Evolutionary conservation across 2,888 invertebrate species (phyloP).

Genomic region (Cantharis rustica): DNA sequence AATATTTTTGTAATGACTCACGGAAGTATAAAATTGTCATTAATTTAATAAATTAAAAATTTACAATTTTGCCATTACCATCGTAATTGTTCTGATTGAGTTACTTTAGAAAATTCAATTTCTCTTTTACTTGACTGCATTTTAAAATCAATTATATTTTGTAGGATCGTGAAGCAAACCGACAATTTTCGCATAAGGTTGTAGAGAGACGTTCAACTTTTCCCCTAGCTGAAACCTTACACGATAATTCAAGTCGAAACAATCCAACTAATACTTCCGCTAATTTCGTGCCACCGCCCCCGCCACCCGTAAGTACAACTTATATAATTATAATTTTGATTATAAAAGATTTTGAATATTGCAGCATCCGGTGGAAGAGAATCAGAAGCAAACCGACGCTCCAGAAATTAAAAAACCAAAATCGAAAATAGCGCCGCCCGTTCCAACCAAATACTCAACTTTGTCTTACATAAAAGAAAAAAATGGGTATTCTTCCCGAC

Average conservation of each 20-base stretch:
- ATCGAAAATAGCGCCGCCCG: conserved; percentile 49
- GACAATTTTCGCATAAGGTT: conserved; percentile 46
- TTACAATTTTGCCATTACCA: background rate
- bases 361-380: conserved; percentile 14
- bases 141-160: conserved; percentile 11
- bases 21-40: background rate
- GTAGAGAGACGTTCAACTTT: conserved; percentile 46
- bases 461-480: conserved; percentile 41
- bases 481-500: conserved; percentile 35
- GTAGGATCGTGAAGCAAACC: conserved; percentile 48
- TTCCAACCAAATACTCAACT: conserved; percentile 51
- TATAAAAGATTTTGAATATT: background rate
- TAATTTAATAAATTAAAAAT: conserved; percentile 1
- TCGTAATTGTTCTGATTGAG: background rate
- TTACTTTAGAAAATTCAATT: background rate
- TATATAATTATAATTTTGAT: background rate
- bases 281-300: conserved; percentile 60
- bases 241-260: conserved; percentile 40
- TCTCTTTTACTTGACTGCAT: background rate
- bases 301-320: conserved; percentile 62
- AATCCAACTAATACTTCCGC: conserved; percentile 4
- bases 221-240: conserved; percentile 39
- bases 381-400: conserved; percentile 29
- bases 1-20: background rate
- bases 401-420: conserved; percentile 33